Conservation (phyloP, 2,888 invertebrate species). For the Nemurella pictetii region DNA sequence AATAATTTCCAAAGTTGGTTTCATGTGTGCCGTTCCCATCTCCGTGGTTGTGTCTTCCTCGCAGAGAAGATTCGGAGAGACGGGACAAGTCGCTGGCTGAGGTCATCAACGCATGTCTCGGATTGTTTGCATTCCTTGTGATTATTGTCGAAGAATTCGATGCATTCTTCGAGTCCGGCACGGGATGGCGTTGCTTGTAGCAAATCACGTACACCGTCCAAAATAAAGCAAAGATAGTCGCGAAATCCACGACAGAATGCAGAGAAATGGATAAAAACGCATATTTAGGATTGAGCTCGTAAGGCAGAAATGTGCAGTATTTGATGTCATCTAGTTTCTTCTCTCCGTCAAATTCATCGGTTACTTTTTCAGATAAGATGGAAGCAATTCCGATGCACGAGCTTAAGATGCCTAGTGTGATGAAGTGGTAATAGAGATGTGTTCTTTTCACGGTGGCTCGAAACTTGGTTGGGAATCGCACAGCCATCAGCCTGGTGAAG, state of each 20-base stretch:
- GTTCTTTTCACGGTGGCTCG: conserved; percentile 50
- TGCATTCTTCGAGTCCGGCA: conserved; percentile 9
- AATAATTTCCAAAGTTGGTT: background rate
- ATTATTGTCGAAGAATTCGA: conserved; percentile 19
- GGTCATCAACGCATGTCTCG: conserved; percentile 42
- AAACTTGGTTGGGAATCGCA: conserved; percentile 49
- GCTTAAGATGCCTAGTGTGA: conserved; percentile 57
- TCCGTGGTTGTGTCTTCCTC: background rate
- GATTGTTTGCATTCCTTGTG: background rate
- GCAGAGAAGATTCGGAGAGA: conserved; percentile 44
- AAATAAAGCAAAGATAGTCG: conserved; percentile 54
- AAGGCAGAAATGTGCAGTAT: conserved; percentile 55
- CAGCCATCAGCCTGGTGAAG: conserved; percentile 54
- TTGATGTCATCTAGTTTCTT: conserved; percentile 36
- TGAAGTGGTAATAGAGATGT: conserved; percentile 56
- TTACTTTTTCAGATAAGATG: conserved; percentile 52
- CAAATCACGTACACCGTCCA: conserved; percentile 34
- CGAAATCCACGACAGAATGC: conserved; percentile 55
- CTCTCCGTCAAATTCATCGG: conserved; percentile 38
- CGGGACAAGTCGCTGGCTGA: conserved; percentile 45
- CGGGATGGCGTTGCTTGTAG: conserved; percentile 27
- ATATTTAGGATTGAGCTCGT: conserved; percentile 55
- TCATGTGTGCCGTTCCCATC: background rate
- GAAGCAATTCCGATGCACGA: conserved; percentile 59
- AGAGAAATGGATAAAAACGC: conserved; percentile 57